Evolutionary conservation across 2,888 invertebrate species (phyloP), one percentile per base, ranked within the genome.

Genomic region (Amiota communis): DNA sequence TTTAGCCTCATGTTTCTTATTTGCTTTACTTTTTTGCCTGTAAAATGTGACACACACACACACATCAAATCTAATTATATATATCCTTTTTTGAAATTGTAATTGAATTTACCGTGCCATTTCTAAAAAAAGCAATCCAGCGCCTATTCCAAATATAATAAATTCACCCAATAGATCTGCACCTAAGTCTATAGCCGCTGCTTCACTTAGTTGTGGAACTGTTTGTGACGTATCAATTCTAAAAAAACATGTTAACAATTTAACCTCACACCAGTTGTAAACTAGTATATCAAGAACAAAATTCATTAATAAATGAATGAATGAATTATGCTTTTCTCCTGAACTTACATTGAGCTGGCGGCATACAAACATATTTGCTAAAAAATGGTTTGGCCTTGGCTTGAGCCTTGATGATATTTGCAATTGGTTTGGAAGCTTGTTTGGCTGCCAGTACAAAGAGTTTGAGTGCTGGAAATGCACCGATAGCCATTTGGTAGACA

Each of bases 151-250:
- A 89, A 98, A 98, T 76, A 98, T 96, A 53, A 98, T 92, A 56
- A 94, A 92, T 92, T 98, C 98, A 47, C 98, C 98, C 71, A 98
- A 91, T 76, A 98, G 91, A 91, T 96, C 98, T 0, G 98, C 97
- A 13, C 98, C 98, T 71, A 98, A 91, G 86, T 98, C 98, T 73
- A 98, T 97, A 0, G 98, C 98, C 95, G 96, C 96, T 67, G 95
- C 93, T 90, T 98, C 98, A 87, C 95, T 97, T 53, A 98, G 90
- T 75, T 88, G 86, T 15, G 94, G 94, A 69, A 98, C 95, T 86
- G 95, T 95, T 0, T 95, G 94, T 10, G 97, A 96, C 87, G 94
- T 96, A 4, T 98, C 98, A 75, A 98, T 91, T 87, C 98, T 97
- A 90, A 98, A 91, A 59, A 97, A 91, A 93, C 96, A 96, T 97